Evolutionary conservation across 2,797 vertebrate species (phyloP), one percentile per base, ranked within the genome.

Genomic region (Rhincodon typus): DNA sequence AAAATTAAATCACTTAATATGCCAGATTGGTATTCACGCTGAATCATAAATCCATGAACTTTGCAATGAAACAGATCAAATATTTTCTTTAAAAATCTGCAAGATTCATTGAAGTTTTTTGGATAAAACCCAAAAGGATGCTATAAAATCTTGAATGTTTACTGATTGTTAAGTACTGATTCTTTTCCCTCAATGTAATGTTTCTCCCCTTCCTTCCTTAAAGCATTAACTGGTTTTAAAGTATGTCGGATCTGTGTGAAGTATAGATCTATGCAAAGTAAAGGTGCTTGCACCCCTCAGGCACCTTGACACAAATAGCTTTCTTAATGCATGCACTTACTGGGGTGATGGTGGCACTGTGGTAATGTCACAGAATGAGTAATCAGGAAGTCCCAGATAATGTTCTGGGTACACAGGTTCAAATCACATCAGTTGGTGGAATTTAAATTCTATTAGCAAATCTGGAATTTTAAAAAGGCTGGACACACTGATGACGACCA

Each of bases 1-100:
- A 84, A 46, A 84, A 84, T 84, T 46, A 84, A 84, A 84, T 84
- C 21, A 84, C 42, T 84, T 93, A 93, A 69, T 42, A 69, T 93
- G 66, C 90, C 82, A 46, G 82, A 84, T 46, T 84, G 42, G 82
- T 69, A 67, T 93, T 93, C 90, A 25, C 6, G 7, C 66, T 12
- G 23, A 21, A 25, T 42, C n/a, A 69, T 93, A 38, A 93, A 69
- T 69, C 66, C 19, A 42, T 67, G 67, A 69, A 23, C 62, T 93
- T 93, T 93, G 23, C 90, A 42, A 25, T 42, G 62, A 69, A 84
- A 84, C 82, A 84, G 82, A 84, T 84, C 82, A 84, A 84, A 46
- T 69, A 42, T 21, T 38, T 93, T 93, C 62, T 38, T 93, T 42
- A 69, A 69, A 38, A 93, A 25, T 69, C 66, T 93, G 90, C 38